phyloP scores from a whole-genome alignment of 2,888 invertebrate genomes.

The Trichogramma dendrolimi region DNA sequence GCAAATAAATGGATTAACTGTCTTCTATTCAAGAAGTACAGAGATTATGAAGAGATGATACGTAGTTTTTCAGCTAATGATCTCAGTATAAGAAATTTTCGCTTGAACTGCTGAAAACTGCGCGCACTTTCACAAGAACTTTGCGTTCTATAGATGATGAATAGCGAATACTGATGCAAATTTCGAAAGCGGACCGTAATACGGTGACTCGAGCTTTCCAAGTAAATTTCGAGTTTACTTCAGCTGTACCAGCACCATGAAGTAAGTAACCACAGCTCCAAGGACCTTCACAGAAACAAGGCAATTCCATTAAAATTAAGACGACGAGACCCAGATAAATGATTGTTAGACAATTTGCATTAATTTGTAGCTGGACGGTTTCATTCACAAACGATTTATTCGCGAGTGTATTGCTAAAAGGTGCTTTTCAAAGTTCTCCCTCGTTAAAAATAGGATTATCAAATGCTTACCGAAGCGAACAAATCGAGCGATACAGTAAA shows the following conservation, averaged over 20 bases:
- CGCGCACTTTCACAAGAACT: too few relatives aligned
- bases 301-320: conserved; percentile 13
- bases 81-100: too few relatives aligned
- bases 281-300: conserved; percentile 61
- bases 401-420: neutral
- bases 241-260: conserved; percentile 87
- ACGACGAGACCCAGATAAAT: neutral
- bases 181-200: neutral
- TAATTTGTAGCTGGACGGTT: neutral
- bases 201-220: neutral
- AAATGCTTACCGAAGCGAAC: conserved; percentile 74
- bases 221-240: conserved; percentile 57
- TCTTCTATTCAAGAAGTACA: too few relatives aligned
- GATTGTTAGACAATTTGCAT: too few relatives aligned
- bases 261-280: conserved; percentile 83
- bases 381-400: neutral
- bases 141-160: too few relatives aligned
- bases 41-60: too few relatives aligned
- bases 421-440: neutral
- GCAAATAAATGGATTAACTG: too few relatives aligned
- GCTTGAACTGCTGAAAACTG: too few relatives aligned
- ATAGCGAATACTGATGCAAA: neutral
- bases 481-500: conserved; percentile 83
- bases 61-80: too few relatives aligned
- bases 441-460: neutral